Base-by-base conservation (phyloP, 2,113 vertebrate genomes). In the Pterocles burchelli region DNA sequence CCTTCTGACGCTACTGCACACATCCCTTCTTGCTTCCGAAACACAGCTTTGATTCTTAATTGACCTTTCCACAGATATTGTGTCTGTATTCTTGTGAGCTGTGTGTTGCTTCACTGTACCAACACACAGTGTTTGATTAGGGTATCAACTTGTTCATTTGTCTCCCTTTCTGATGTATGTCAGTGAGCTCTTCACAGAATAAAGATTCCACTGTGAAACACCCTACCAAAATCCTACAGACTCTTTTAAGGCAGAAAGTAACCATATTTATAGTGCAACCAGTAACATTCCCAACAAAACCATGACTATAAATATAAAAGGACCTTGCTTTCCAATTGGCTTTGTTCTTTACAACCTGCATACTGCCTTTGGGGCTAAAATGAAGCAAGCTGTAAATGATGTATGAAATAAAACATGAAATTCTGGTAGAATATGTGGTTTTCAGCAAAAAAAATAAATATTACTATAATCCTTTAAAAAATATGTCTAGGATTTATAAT, bases 401-500 rank as follows among this genome's bases (percentile, higher is more conserved):
- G 16, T 62, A 68, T 72, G 57, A 92, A 91, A 93, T 71, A 81
- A 77, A 95, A 55, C 10, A 51, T 7, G 25, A n/a, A 67, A 70
- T 41, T 67, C 48, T n/a, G 5, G 13, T 80, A 82, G n/a, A 71
- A 73, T 88, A 77, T 77, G 3, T 77, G 13, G 48, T 67, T 71
- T 38, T 7, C 12, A 51, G 10, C 3, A 6, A 24, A 85, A 62
- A 80, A 68, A 7, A 1, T 26, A 61, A 14, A 28, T 28, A 84
- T 48, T 73, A 24, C 10, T 76, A 71, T 1, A 6, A 70, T 67
- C 31, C 31, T 72, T 83, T 68, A 31, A 81, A 86, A 46, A 54
- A 17, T 73, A 34, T 91, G 95, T 75, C 16, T 67, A 76, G 77
- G 79, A 77, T 95, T 96, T 90, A 71, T 79, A 89, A 78, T 48